Conservation (phyloP, 35 echinoderm and acorn worm genomes). For the Heliocidaris tuberculata region DNA sequence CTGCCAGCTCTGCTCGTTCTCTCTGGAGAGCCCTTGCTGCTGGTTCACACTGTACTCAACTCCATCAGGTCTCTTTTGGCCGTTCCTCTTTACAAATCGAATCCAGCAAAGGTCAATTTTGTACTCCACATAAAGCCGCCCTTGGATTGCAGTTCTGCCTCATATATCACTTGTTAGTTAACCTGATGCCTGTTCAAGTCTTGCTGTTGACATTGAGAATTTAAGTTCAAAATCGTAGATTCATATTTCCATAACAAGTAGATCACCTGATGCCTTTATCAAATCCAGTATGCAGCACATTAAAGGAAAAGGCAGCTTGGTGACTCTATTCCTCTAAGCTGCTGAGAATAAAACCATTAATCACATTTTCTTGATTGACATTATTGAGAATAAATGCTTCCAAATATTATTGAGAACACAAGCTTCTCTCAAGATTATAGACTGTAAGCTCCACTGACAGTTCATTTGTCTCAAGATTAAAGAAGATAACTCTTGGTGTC, state of each 20-base stretch:
- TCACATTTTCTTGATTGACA: not conserved
- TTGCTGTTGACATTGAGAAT: not conserved
- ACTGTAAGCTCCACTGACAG: not conserved
- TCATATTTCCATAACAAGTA: not conserved
- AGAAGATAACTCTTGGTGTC: not conserved
- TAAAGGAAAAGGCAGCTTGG: not conserved
- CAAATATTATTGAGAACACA: not conserved
- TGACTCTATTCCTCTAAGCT: not conserved
- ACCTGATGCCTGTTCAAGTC: not conserved
- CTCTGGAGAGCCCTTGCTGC: not conserved
- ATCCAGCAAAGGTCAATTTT: not conserved
- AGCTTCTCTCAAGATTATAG: not conserved
- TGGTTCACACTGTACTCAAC: not conserved
- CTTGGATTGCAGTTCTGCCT: not conserved
- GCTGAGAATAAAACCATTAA: not conserved
- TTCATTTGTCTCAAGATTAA: not conserved
- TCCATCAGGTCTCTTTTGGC: not conserved
- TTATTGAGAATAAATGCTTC: too few relatives aligned
- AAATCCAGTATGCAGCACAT: not conserved
- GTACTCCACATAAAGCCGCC: not conserved
- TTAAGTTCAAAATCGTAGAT: not conserved
- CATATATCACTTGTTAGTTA: not conserved
- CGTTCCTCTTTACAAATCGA: not conserved
- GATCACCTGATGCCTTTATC: not conserved
- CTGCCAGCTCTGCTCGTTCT: not conserved